Base-by-base conservation (phyloP, 2,113 vertebrate genomes). In the Aleadryas rufinucha region DNA sequence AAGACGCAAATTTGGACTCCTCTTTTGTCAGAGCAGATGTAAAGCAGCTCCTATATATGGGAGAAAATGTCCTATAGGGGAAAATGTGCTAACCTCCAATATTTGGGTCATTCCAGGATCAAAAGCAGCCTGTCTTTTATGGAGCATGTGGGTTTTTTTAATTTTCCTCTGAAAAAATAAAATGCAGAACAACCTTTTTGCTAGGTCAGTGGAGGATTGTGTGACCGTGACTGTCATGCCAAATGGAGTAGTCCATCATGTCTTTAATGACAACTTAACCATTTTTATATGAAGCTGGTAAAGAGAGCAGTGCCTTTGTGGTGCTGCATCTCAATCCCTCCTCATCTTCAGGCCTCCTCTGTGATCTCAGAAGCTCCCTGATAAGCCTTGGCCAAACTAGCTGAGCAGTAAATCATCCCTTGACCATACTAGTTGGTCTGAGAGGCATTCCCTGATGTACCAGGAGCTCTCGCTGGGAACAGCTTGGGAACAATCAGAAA, bases 71-170 rank as follows among this genome's bases (percentile, higher is more conserved):
- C 16, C 20, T 65, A 35, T 16, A 28, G 2, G 10, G 52, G 31
- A 27, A 95, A 76, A 53, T 14, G 14, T 69, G 27, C 26, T 74
- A 77, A 44, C 39, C 21, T 57, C 35, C 33, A 19, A 18, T 54
- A 69, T 85, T 30, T 39, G 5, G 18, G 54, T 13, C 41, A 53
- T 80, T 68, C n/a, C 23, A 61, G 41, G 26, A 65, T 83, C 10
- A 69, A 75, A 93, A 74, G 8, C n/a, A 57, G 7, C 28, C 30
- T 23, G 4, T 87, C 60, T 83, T 61, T 52, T 30, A 45, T 15
- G 8, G 2, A 47, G 6, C 1, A 1, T 19, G 10, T n/a, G 7
- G 1, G 2, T 14, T 1, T 27, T 47, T 52, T 61, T 50, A 1
- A 13, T 60, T 84, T 94, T 83, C 11, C 9, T 61, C 66, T 65